These are phyloP conservation scores for Aurelia coerulea DNA, from an alignment of 30 jellyfish, hydroid and myxozoan genomes.

Conservation along the genomic window DNA sequence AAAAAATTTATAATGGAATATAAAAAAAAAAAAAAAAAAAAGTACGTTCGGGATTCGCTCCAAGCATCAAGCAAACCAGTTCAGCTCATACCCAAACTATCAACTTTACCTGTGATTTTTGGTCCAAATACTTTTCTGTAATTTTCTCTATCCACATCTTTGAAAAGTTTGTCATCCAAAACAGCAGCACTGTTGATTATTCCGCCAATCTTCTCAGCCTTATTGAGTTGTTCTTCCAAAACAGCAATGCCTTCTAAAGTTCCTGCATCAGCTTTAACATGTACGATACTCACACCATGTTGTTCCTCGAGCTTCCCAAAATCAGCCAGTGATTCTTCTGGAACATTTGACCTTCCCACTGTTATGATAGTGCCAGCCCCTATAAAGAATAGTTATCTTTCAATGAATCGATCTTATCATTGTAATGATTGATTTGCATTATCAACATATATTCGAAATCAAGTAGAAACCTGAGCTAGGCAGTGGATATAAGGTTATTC, in stretches of 20 bases:
- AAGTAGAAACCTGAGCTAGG: no score
- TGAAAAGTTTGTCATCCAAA: conserved; percentile 68
- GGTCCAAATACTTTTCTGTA: conserved; percentile 71
- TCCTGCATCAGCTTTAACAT: conserved; percentile 56
- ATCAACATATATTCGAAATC: no score
- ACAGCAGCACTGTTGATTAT: conserved; percentile 74
- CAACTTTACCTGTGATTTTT: conserved; percentile 44
- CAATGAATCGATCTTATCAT: no score
- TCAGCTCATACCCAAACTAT: no score
- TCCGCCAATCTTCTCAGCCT: conserved; percentile 45
- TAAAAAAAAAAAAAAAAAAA: no score
- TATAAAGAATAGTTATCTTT: not conserved
- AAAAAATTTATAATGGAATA: no score
- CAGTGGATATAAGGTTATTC: no score
- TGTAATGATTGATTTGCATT: no score
- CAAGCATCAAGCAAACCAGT: no score
- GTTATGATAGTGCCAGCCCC: conserved; percentile 77
- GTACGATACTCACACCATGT: conserved; percentile 13
- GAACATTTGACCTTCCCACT: conserved; percentile 59
- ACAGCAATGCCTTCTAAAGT: conserved; percentile 33
- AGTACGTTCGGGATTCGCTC: no score
- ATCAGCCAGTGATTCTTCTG: conserved; percentile 13
- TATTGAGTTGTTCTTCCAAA: conserved; percentile 14
- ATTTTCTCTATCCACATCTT: conserved; percentile 70
- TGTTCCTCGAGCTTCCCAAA: conserved; percentile 11